Percentiles rank a stretch among this genome's conserved stretches.
Evolutionary conservation across 37 sponge, comb jelly and placozoan species (phyloP).

Genomic region (Chondrilla cf. caribensis): DNA sequence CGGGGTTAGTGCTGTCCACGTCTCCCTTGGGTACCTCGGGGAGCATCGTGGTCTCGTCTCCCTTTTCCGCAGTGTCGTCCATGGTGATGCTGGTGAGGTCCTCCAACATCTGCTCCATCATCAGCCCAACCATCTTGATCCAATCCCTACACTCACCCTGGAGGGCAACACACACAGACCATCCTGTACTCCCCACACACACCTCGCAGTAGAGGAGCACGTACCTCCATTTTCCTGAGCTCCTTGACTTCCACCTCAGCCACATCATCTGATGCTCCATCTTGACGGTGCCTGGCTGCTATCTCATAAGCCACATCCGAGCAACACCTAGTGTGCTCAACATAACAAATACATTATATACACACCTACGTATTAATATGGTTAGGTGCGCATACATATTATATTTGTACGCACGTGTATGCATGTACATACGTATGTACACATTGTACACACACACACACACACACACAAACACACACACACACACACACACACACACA

Average conservation of each 20-base stretch:
- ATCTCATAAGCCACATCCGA: constrained; percentile 39
- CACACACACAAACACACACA: not conserved
- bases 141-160: constrained; percentile 46
- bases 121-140: constrained; percentile 31
- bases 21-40: not conserved
- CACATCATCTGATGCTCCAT: constrained; percentile 39
- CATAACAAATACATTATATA: not conserved
- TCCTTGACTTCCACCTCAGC: constrained; percentile 19
- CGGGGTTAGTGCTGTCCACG: not conserved
- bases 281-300: constrained; percentile 25
- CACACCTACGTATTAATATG: no score
- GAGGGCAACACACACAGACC: not conserved
- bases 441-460: not conserved
- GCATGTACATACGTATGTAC: no score
- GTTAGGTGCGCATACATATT: no score
- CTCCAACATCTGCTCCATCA: not conserved
- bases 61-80: not conserved
- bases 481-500: constrained; percentile 19
- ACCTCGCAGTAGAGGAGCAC: not conserved
- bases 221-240: not conserved
- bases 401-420: no score
- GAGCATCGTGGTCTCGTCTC: not conserved
- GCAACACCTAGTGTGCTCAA: constrained; percentile 30
- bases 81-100: not conserved
- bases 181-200: not conserved